Percentiles rank a stretch among this genome's conserved stretches.
Conservation (phyloP, 2,113 vertebrate genomes). For the Ophthalmotilapia sp. region DNA sequence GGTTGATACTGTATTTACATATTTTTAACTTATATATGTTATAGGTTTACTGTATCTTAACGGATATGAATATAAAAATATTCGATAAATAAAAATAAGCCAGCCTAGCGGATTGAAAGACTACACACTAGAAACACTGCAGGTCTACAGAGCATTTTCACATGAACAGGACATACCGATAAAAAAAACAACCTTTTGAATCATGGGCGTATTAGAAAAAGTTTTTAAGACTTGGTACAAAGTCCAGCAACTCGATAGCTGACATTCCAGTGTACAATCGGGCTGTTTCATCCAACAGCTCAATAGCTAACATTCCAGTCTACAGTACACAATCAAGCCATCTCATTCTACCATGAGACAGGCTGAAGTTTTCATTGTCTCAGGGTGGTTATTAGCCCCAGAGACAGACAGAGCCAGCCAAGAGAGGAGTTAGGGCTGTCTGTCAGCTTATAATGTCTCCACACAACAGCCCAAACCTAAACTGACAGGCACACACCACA, state of each 20-base stretch:
- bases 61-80: accelerated
- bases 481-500: conserved; percentile 62
- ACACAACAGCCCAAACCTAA: conserved; percentile 58
- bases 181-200: background rate
- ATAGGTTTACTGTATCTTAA: background rate
- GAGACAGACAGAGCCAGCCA: conserved; percentile 42
- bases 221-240: background rate
- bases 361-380: conserved; percentile 45
- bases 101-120: background rate
- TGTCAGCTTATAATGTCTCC: conserved; percentile 54
- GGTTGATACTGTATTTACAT: background rate
- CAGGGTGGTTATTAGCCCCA: conserved; percentile 13
- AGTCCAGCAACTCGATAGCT: conserved; percentile 3
- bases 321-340: conserved; percentile 28
- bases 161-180: background rate
- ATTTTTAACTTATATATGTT: background rate
- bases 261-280: conserved; percentile 13
- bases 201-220: background rate
- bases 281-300: conserved; percentile 1
- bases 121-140: background rate
- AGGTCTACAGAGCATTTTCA: background rate
- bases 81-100: background rate
- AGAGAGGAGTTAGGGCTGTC: conserved; percentile 61
- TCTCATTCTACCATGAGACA: conserved; percentile 19
- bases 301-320: conserved; percentile 31